A percentile compares a stretch with the other conserved stretches of the same genome.
These are phyloP conservation scores for Amyelois transitella DNA, from an alignment of 1,140 invertebrate genomes.

Conservation along the genomic window DNA sequence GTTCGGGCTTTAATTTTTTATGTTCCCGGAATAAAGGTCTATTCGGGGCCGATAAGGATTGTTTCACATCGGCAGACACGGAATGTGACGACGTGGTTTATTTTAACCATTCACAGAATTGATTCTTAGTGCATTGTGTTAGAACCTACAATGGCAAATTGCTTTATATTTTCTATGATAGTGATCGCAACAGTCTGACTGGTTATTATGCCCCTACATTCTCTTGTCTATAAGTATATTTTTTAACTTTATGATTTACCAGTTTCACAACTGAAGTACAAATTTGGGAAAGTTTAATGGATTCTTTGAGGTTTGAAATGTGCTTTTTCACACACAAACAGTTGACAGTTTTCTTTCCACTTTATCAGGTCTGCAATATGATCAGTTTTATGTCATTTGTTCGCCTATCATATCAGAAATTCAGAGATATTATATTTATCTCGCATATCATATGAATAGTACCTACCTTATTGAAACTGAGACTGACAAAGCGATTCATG, in stretches of 20 bases:
- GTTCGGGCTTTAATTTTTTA: conserved; percentile 36
- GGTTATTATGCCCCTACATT: background rate
- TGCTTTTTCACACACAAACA: no score
- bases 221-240: background rate
- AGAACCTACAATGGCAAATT: background rate
- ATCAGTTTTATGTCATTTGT: no score
- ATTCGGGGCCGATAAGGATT: conserved; percentile 3
- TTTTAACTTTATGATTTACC: background rate
- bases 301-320: no score
- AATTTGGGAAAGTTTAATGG: no score
- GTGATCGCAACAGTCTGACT: background rate
- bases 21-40: conserved; percentile 9
- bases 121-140: background rate
- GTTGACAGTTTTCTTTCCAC: no score
- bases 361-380: no score
- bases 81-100: background rate
- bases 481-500: no score
- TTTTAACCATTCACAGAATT: background rate
- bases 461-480: no score
- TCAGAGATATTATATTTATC: no score
- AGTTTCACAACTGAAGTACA: background rate
- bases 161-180: background rate
- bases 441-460: no score
- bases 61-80: conserved; percentile 2
- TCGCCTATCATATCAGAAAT: no score